Percentiles rank a stretch among this genome's conserved stretches.
These are phyloP conservation scores for Physocephala rufipes DNA, from an alignment of 2,888 invertebrate species.

Conservation along the genomic window DNA sequence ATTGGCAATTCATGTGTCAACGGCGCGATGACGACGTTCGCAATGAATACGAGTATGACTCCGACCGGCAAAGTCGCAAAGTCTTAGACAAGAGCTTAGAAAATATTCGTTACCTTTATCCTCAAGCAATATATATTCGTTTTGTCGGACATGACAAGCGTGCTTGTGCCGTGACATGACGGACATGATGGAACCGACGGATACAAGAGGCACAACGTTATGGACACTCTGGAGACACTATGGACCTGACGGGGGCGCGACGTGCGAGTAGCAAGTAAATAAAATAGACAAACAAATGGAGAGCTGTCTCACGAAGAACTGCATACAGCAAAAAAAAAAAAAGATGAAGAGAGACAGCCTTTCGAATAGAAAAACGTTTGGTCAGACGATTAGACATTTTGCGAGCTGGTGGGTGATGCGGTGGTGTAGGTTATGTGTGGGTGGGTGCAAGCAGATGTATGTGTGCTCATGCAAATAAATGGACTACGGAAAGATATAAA, in stretches of 20 bases:
- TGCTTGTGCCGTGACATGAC: background rate
- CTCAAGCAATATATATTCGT: constrained; percentile 8
- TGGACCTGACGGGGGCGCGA: too few relatives aligned
- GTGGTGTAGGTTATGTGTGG: too few relatives aligned
- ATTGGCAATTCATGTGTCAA: constrained; percentile 12
- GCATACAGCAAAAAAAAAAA: background rate
- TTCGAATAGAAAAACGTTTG: too few relatives aligned
- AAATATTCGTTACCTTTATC: constrained; percentile 20
- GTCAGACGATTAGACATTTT: background rate
- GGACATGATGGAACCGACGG: background rate
- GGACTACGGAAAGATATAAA: constrained; percentile 9
- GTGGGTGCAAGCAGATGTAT: too few relatives aligned
- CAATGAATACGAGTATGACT: too few relatives aligned
- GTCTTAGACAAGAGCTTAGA: background rate
- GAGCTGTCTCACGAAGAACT: too few relatives aligned
- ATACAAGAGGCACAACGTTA: too few relatives aligned
- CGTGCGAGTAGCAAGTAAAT: too few relatives aligned
- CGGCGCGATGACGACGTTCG: background rate
- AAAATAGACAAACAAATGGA: too few relatives aligned
- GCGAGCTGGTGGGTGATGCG: background rate
- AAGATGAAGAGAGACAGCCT: background rate
- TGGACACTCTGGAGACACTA: too few relatives aligned
- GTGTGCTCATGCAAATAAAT: constrained; percentile 18
- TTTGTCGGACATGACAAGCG: constrained; percentile 17
- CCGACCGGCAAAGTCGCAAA: too few relatives aligned